Evolutionary conservation across 2,888 invertebrate genomes (phyloP), one percentile per base, ranked within the genome.

Genomic region (Rhagophthalmus giganteus): DNA sequence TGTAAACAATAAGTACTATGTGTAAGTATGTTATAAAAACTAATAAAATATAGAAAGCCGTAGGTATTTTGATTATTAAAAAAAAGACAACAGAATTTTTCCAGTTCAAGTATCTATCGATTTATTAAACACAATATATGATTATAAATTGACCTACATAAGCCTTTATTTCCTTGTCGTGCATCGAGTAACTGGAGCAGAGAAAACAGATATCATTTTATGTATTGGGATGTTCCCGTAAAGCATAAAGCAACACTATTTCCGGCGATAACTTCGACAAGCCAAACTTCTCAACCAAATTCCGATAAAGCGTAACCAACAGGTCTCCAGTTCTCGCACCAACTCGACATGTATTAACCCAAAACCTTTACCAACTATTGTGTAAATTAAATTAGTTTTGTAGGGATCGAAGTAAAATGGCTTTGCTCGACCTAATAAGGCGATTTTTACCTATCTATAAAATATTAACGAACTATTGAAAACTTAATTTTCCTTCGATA

Each of bases 91-190:
- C n/a, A n/a, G n/a, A n/a, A n/a, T n/a, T n/a, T n/a, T n/a, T n/a
- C n/a, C n/a, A n/a, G n/a, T n/a, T n/a, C n/a, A n/a, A n/a, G n/a
- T n/a, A n/a, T n/a, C n/a, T n/a, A n/a, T n/a, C n/a, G n/a, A 2
- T 8, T 9, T 26, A 4, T 9, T 26, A 26, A 26, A 8, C 5
- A 26, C 26, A 26, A 26, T 9, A 38, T 38, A 15, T 38, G 13
- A 38, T 27, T 38, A 38, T 38, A 26, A 39, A 39, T 28, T 39
- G 28, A 39, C 39, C 39, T 39, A 39, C 28, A 39, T 28, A 28
- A 13, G 8, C 10, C 35, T 27, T 27, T 39, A 39, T 30, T 27
- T 39, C 14, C 20, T 20, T 16, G 5, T 1, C 12, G 9, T 30
- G n/a, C 28, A 27, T 16, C 20, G 7, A 20, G 20, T 5, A 3